Conservation (phyloP, 2,888 invertebrate species). For the Rhopalosiphum nymphaeae region DNA sequence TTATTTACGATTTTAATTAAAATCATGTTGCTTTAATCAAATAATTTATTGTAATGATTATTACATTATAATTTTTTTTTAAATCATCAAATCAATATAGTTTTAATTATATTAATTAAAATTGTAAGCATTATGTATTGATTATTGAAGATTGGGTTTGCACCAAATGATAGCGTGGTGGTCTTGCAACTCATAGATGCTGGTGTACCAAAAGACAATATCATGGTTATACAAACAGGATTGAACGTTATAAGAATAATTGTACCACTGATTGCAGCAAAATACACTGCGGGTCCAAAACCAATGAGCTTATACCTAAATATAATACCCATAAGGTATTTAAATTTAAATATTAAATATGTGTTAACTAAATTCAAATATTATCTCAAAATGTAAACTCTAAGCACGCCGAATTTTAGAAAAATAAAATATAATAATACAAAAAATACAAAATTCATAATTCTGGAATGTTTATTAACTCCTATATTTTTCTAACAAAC, state of each 20-base stretch:
- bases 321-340: conserved; percentile 84
- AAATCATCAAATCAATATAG: not conserved
- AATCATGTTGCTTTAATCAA: no score
- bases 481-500: not conserved
- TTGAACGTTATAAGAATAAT: conserved; percentile 94
- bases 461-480: not conserved
- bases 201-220: conserved; percentile 88
- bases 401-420: not conserved
- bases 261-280: conserved; percentile 86
- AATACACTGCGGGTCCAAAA: conserved; percentile 87
- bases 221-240: conserved; percentile 92
- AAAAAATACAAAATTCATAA: not conserved
- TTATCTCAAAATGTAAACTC: not conserved
- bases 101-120: not conserved
- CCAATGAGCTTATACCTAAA: conserved; percentile 90
- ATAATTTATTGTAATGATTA: not conserved
- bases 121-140: not conserved
- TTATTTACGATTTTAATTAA: no score
- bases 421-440: not conserved
- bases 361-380: not conserved
- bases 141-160: conserved; percentile 66
- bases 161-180: conserved; percentile 72
- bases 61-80: not conserved
- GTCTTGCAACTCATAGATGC: conserved; percentile 71
- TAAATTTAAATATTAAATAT: not conserved